A percentile compares a stretch with the other conserved stretches of the same genome.
Evolutionary conservation across 2,888 invertebrate species (phyloP).

Genomic region (Lasioglossum figueresi): DNA sequence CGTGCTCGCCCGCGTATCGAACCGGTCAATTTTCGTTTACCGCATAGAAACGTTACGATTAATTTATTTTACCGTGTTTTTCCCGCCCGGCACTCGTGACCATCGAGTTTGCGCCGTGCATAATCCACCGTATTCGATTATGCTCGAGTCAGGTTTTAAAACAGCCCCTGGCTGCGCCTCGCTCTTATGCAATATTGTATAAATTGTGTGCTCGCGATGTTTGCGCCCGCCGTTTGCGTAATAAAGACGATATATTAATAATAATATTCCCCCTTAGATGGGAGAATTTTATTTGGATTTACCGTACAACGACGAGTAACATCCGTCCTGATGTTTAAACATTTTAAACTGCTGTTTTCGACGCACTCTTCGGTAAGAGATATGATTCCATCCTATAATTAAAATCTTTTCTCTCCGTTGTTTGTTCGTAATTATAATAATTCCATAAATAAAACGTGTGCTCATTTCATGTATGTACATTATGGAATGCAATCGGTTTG

Average conservation of each 20-base stretch:
- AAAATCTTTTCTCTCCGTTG: neutral
- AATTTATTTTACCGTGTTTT: neutral
- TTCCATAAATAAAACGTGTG: neutral
- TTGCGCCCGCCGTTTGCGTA: neutral
- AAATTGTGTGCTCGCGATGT: neutral
- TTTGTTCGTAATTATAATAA: neutral
- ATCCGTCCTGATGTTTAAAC: neutral
- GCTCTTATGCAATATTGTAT: neutral
- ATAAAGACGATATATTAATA: neutral
- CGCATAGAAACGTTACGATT: neutral
- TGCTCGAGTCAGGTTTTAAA: neutral
- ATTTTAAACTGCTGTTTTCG: neutral
- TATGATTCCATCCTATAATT: neutral
- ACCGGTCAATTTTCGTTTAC: neutral
- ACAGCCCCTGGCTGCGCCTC: neutral
- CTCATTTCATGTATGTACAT: neutral
- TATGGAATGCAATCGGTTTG: neutral
- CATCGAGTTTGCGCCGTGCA: neutral
- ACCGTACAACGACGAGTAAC: neutral
- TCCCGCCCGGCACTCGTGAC: neutral
- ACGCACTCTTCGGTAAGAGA: neutral
- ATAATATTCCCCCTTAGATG: neutral
- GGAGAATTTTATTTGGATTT: neutral
- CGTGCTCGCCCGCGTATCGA: neutral
- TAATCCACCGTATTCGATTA: conserved; percentile 3